Evolutionary conservation across 2,797 vertebrate species (phyloP).

Genomic region (Amblyraja radiata): DNA sequence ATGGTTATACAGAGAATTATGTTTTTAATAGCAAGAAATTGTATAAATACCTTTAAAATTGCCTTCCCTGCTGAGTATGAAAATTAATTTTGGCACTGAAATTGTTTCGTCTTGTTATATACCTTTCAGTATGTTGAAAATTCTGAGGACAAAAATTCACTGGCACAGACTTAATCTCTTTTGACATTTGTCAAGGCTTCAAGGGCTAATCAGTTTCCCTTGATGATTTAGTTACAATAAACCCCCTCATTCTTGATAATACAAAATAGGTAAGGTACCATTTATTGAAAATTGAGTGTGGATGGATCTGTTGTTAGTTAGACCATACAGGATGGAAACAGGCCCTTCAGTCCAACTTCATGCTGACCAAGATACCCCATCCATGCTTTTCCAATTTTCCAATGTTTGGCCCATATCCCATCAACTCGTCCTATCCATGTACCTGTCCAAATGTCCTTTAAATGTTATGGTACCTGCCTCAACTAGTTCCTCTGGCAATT

Average conservation of each 20-base stretch:
- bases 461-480: too few species aligned
- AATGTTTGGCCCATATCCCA: too few species aligned
- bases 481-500: too few species aligned
- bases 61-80: background rate
- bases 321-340: too few species aligned
- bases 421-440: too few species aligned
- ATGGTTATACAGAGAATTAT: background rate
- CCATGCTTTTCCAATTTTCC: too few species aligned
- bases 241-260: background rate
- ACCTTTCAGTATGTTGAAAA: background rate
- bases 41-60: background rate
- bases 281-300: slow-evolving; percentile 1
- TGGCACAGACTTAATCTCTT: background rate
- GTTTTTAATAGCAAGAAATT: background rate
- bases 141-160: background rate
- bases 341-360: too few species aligned
- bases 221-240: background rate
- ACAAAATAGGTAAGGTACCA: background rate
- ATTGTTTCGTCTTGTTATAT: background rate
- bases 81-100: slow-evolving; percentile 16
- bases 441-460: too few species aligned
- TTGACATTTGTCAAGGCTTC: background rate
- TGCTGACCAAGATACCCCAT: too few species aligned
- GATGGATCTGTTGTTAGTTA: background rate
- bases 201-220: background rate